phyloP scores from a whole-genome alignment of 92 coral and sea anemone genomes.

The Anthopleura xanthogrammica region DNA sequence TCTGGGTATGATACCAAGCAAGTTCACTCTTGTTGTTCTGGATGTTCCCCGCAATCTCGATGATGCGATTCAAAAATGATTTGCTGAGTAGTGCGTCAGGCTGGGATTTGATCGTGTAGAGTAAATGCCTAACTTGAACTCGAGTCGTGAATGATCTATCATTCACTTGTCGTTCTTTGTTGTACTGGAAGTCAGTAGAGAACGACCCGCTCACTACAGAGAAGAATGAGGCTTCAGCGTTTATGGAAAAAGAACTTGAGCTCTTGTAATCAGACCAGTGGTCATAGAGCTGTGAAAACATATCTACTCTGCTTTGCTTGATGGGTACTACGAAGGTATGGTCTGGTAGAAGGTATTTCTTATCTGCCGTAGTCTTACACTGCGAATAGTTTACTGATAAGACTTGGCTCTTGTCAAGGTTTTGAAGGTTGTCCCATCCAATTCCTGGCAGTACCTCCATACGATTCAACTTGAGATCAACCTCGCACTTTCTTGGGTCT shows the following conservation, averaged over 20 bases:
- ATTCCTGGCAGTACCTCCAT: slow-evolving; percentile 72
- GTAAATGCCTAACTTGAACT: slow-evolving; percentile 62
- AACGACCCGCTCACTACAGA: slow-evolving; percentile 80
- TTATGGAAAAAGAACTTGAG: slow-evolving; percentile 61
- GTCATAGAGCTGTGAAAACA: slow-evolving; percentile 71
- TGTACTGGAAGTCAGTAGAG: slow-evolving; percentile 66
- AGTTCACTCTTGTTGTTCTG: slow-evolving; percentile 74
- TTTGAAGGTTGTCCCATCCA: slow-evolving; percentile 87
- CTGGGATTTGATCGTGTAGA: slow-evolving; percentile 68
- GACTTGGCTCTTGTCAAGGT: slow-evolving; percentile 73
- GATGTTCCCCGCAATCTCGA: slow-evolving; percentile 70
- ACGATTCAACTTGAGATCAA: slow-evolving; percentile 10
- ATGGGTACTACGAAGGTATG: slow-evolving; percentile 69
- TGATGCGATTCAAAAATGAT: slow-evolving; percentile 61
- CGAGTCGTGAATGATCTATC: slow-evolving; percentile 67
- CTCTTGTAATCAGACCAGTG: slow-evolving; percentile 77
- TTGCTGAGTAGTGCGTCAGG: slow-evolving; percentile 75
- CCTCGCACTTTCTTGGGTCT: slow-evolving; percentile 48
- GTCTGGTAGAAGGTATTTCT: slow-evolving; percentile 79
- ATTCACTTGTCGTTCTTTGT: slow-evolving; percentile 60
- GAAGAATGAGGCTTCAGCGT: slow-evolving; percentile 63
- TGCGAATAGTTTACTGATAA: slow-evolving; percentile 63
- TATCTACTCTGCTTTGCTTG: slow-evolving; percentile 67
- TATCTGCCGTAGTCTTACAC: slow-evolving; percentile 81
- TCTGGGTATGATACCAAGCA: slow-evolving; percentile 73